Conservation (phyloP, 2,888 invertebrate species). For the Tyria jacobaeae region DNA sequence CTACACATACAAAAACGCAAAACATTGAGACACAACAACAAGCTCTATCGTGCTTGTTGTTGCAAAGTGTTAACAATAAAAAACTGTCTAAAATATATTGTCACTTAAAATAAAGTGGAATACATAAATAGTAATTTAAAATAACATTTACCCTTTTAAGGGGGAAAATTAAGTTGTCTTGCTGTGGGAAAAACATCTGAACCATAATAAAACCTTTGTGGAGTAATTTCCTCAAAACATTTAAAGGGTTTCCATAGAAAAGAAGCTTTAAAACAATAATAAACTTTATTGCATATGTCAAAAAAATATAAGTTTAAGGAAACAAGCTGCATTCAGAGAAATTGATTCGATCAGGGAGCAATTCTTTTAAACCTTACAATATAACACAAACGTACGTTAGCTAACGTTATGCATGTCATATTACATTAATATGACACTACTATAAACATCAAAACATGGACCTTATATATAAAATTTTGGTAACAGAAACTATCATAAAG, state of each 20-base stretch:
- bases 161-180: not conserved
- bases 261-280: no score
- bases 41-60: not conserved
- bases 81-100: no score
- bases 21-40: no score
- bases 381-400: no score
- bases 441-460: not conserved
- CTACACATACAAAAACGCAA: no score
- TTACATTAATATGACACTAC: not conserved
- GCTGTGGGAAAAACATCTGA: not conserved
- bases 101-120: not conserved
- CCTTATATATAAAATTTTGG: not conserved
- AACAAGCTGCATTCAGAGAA: no score
- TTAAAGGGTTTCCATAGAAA: not conserved
- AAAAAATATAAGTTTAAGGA: no score
- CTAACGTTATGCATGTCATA: not conserved
- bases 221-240: not conserved
- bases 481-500: not conserved
- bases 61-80: no score
- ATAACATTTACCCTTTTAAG: not conserved
- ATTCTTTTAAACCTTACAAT: no score
- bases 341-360: no score
- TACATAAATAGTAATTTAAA: not conserved
- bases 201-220: not conserved
- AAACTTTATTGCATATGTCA: no score